A percentile compares a stretch with the other conserved stretches of the same genome.
Evolutionary conservation across 2,113 vertebrate genomes (phyloP).

Genomic region (Muscicapa adusta): DNA sequence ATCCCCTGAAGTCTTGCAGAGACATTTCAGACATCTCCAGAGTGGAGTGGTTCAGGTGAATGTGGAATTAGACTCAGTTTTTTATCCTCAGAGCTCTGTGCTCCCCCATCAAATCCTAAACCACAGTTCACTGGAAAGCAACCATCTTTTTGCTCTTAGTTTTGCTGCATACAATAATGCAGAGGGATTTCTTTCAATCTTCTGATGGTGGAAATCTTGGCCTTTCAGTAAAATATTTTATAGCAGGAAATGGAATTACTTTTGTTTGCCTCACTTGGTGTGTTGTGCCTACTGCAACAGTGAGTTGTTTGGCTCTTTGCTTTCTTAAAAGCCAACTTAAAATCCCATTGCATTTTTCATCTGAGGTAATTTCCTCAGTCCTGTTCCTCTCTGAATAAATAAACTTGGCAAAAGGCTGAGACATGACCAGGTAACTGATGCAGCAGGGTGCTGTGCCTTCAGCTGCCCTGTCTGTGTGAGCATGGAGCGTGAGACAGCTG

Average conservation of each 20-base stretch:
- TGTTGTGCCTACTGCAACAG: not conserved
- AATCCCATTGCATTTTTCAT: not conserved
- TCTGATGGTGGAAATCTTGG: not conserved
- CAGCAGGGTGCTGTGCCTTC: not conserved
- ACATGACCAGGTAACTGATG: not conserved
- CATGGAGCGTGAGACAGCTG: fast-evolving
- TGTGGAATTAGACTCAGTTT: not conserved
- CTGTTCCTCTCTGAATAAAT: not conserved
- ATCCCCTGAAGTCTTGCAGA: not conserved
- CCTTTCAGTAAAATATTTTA: not conserved
- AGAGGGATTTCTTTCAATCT: not conserved
- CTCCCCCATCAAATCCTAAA: not conserved
- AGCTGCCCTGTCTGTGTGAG: not conserved
- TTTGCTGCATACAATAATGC: not conserved
- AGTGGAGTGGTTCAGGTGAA: not conserved
- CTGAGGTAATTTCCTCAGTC: not conserved
- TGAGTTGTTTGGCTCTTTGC: not conserved
- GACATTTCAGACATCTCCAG: not conserved
- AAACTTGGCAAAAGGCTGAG: not conserved
- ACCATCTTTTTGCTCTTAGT: not conserved
- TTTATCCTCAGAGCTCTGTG: not conserved
- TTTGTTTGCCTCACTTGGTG: not conserved
- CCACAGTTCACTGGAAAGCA: not conserved
- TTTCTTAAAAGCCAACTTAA: not conserved
- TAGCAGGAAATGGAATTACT: not conserved